Conservation (phyloP, 2,113 vertebrate genomes). For the Vimba vimba region DNA sequence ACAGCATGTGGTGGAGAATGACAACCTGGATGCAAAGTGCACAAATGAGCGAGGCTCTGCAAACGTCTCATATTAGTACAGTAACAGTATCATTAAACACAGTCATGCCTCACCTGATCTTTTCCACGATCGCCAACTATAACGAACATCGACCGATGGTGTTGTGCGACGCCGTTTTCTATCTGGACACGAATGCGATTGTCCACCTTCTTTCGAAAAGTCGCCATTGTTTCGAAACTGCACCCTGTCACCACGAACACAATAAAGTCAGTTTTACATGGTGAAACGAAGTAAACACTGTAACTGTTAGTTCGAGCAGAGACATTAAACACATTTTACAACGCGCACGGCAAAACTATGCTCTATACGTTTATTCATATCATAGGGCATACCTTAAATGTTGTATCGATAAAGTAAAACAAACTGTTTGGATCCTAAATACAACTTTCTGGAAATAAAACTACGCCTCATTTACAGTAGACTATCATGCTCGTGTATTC, state of each 20-base stretch:
- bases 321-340: not conserved
- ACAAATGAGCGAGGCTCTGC: not conserved
- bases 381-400: conserved; percentile 45
- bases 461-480: conserved; percentile 23
- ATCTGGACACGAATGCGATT: conserved; percentile 95
- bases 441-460: not conserved
- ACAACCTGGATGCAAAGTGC: conserved; percentile 83
- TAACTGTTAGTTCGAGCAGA: not conserved
- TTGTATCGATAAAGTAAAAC: not conserved
- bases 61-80: not conserved
- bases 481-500: conserved; percentile 61
- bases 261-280: not conserved
- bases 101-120: conserved; percentile 83
- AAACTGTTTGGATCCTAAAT: not conserved
- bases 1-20: conserved; percentile 98
- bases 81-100: not conserved
- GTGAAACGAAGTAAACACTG: not conserved
- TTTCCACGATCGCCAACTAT: conserved; percentile 92
- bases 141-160: conserved; percentile 87
- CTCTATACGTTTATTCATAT: not conserved
- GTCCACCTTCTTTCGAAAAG: conserved; percentile 93
- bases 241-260: not conserved
- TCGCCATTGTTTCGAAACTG: conserved; percentile 67
- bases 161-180: conserved; percentile 91
- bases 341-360: not conserved